These are phyloP conservation scores for Hippopotamyrus pictus DNA, from an alignment of 2,797 vertebrate genomes.

Conservation along the genomic window DNA sequence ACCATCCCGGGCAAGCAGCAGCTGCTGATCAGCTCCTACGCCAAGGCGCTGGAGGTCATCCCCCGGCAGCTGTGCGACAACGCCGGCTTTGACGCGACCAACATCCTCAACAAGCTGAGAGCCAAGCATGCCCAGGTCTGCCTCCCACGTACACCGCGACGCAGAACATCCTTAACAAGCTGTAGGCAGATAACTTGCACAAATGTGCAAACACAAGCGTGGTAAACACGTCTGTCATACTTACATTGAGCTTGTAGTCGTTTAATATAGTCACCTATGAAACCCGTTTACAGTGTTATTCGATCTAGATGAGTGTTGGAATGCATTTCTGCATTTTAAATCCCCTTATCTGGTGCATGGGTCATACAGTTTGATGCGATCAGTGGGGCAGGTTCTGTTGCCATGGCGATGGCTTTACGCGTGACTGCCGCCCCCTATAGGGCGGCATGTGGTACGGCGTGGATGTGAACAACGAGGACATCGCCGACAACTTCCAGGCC, in stretches of 20 bases:
- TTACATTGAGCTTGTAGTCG: not conserved
- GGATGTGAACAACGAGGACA: constrained; percentile 91
- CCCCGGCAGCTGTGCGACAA: constrained; percentile 96
- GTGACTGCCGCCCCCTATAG: constrained; percentile 46
- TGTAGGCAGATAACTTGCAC: not conserved
- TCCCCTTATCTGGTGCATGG: not conserved
- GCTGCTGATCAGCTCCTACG: constrained; percentile 90
- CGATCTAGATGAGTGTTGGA: not conserved
- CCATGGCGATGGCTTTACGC: not conserved
- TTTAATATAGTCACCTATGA: not conserved
- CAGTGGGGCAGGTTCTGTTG: not conserved
- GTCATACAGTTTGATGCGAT: not conserved
- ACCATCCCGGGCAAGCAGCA: constrained; percentile 97
- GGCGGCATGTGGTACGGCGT: constrained; percentile 90
- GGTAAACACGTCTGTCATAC: not conserved
- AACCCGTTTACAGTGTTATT: not conserved
- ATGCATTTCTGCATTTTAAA: not conserved
- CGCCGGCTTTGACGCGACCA: constrained; percentile 94
- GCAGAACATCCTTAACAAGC: not conserved
- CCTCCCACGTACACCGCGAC: not conserved
- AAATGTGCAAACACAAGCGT: not conserved
- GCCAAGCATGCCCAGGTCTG: constrained; percentile 90
- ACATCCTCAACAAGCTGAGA: constrained; percentile 93
- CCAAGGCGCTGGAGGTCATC: constrained; percentile 93
- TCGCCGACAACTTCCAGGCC: constrained; percentile 79